A percentile compares a stretch with the other conserved stretches of the same genome.
phyloP scores from a whole-genome alignment of 2,888 invertebrate species.

The Nesidiocoris tenuis region DNA sequence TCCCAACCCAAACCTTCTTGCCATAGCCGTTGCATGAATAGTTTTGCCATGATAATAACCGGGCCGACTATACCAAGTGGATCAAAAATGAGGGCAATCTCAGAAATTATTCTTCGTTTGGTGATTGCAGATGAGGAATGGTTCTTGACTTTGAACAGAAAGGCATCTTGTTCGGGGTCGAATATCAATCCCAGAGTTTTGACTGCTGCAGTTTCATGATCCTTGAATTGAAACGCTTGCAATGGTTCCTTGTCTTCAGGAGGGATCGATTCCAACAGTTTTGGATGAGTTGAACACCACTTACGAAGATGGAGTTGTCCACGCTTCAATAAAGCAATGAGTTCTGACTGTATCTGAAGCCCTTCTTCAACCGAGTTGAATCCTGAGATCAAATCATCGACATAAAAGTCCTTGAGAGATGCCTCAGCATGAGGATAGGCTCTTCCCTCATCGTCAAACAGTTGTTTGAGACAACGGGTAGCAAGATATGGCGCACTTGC shows the following conservation, averaged over 20 bases:
- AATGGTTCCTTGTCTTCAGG: no score
- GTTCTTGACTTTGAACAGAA: no score
- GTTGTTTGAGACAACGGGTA: no score
- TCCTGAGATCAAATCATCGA: conserved; percentile 52
- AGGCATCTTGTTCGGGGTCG: conserved; percentile 40
- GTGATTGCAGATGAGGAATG: conserved; percentile 11
- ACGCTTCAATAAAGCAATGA: no score
- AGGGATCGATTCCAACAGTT: no score
- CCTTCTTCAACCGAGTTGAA: conserved; percentile 47
- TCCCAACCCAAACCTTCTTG: conserved; percentile 49
- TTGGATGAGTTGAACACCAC: no score
- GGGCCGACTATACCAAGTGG: conserved; percentile 50
- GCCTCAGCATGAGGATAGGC: conserved; percentile 43
- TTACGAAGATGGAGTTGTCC: no score
- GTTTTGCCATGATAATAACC: conserved; percentile 49
- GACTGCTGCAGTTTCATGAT: conserved; percentile 36
- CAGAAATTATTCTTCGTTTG: conserved; percentile 49
- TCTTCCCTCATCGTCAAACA: conserved; percentile 49
- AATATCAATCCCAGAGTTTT: conserved; percentile 43
- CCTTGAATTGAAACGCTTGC: background rate
- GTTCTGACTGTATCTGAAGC: conserved; percentile 25
- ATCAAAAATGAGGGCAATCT: conserved; percentile 49
- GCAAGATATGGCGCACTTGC: no score
- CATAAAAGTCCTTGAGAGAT: conserved; percentile 51
- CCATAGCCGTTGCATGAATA: conserved; percentile 49